Conservation (phyloP, 1,140 invertebrate genomes). For the Plutomurus gul region DNA sequence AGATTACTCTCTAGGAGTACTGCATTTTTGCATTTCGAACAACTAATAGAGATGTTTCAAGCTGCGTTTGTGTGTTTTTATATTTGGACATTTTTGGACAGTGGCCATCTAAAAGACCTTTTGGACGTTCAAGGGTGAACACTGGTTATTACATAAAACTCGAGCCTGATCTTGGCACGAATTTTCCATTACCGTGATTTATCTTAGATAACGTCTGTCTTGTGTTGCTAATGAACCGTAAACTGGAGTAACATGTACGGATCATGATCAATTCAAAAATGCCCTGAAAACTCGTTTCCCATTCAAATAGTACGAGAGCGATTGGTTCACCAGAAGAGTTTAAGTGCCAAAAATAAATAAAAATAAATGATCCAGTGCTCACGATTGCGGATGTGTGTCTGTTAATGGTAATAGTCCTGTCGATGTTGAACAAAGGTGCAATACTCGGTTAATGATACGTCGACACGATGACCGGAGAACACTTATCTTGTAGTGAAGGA, state of each 20-base stretch:
- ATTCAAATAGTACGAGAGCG: not conserved
- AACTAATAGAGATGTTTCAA: too few relatives aligned
- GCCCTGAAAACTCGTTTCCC: not conserved
- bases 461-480: too few relatives aligned
- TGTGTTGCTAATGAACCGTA: slow-evolving; percentile 2
- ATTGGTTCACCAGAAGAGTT: not conserved
- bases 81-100: too few relatives aligned
- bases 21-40: too few relatives aligned
- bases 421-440: not conserved
- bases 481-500: not conserved
- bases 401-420: too few relatives aligned
- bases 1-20: too few relatives aligned
- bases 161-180: not conserved
- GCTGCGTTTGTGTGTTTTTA: too few relatives aligned
- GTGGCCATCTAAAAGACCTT: too few relatives aligned
- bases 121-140: too few relatives aligned
- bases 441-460: not conserved
- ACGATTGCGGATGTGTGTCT: too few relatives aligned
- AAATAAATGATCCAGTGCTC: not conserved
- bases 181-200: not conserved
- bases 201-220: not conserved
- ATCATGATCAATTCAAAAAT: not conserved
- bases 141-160: too few relatives aligned
- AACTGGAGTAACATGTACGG: not conserved
- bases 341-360: not conserved